These are phyloP conservation scores for Lasioglossum calceatum DNA, from an alignment of 2,888 invertebrate genomes.

Conservation along the genomic window DNA sequence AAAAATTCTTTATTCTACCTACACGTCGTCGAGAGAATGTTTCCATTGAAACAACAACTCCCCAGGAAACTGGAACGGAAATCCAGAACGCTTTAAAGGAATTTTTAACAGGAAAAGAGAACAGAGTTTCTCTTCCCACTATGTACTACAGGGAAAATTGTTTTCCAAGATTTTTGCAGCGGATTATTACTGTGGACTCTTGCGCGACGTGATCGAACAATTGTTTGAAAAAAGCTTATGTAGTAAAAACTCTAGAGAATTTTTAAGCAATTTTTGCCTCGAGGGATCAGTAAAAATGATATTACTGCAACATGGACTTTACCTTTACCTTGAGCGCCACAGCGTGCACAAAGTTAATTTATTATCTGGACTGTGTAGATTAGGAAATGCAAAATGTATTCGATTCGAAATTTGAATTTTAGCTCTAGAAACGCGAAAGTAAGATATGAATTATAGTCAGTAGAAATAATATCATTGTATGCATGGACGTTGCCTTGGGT, in stretches of 20 bases:
- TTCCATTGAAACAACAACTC: neutral
- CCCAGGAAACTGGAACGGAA: neutral
- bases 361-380: neutral
- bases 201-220: neutral
- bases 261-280: neutral
- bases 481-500: too few species aligned
- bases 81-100: neutral
- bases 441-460: neutral
- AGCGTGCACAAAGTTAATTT: neutral
- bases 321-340: neutral
- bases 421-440: neutral
- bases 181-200: neutral
- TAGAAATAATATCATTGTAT: neutral
- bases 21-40: neutral
- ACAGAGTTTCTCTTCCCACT: neutral
- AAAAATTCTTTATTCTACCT: conserved; percentile 10
- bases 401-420: neutral
- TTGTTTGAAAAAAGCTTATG: neutral
- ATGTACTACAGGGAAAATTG: neutral
- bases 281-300: neutral
- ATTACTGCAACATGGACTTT: neutral
- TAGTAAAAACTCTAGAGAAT: neutral
- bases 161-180: neutral
- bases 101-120: neutral
- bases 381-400: neutral